Evolutionary conservation across 2,797 vertebrate genomes (phyloP).

Genomic region (Mycteria americana): DNA sequence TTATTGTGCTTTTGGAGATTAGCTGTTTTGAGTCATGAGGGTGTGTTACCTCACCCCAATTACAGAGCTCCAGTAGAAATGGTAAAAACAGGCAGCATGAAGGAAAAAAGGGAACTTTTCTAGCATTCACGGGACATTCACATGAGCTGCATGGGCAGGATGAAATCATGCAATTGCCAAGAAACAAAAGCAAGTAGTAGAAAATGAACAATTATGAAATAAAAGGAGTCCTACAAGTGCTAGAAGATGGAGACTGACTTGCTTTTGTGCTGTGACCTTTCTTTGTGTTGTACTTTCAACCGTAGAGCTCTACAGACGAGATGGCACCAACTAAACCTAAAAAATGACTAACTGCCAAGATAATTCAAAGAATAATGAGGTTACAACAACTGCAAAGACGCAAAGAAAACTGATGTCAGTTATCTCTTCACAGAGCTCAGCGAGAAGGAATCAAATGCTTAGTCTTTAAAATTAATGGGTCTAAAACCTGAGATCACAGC

Average conservation of each 20-base stretch:
- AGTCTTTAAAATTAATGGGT: constrained; percentile 43
- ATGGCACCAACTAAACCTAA: constrained; percentile 68
- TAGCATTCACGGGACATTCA: constrained; percentile 54
- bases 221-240: constrained; percentile 34
- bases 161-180: constrained; percentile 56
- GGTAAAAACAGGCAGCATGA: constrained; percentile 46
- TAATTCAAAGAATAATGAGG: constrained; percentile 71
- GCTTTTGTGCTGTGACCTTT: constrained; percentile 52
- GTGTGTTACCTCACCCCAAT: constrained; percentile 55
- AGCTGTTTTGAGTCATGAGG: constrained; percentile 57
- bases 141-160: constrained; percentile 48
- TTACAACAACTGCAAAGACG: constrained; percentile 47
- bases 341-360: constrained; percentile 59
- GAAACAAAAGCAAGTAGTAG: constrained; percentile 49
- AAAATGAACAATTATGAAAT: constrained; percentile 50
- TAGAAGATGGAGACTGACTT: not conserved
- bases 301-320: constrained; percentile 60
- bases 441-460: constrained; percentile 31
- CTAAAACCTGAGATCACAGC: constrained; percentile 29
- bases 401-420: constrained; percentile 51
- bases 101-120: constrained; percentile 38
- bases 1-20: constrained; percentile 49
- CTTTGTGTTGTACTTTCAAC: constrained; percentile 40
- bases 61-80: constrained; percentile 41
- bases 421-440: constrained; percentile 51